Evolutionary conservation across 2,888 invertebrate species (phyloP).

Genomic region (Nycteola revayana): DNA sequence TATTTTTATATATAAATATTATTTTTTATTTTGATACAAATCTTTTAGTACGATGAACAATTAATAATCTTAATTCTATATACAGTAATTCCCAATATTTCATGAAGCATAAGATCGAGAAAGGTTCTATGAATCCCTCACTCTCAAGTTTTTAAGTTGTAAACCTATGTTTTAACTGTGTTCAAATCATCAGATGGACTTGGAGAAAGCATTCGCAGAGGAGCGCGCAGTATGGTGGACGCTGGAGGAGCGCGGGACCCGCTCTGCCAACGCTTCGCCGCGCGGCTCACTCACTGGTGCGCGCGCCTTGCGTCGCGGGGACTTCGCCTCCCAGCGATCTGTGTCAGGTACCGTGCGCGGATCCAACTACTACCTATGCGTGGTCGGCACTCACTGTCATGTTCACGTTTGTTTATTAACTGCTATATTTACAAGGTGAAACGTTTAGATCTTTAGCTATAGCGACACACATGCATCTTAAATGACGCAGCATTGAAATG

Average conservation of each 20-base stretch:
- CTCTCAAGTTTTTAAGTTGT: no score
- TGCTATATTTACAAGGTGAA: no score
- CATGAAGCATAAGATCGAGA: no score
- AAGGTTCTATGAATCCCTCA: no score
- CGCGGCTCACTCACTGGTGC: slow-evolving; percentile 89
- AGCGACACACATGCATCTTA: no score
- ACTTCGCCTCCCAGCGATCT: slow-evolving; percentile 89
- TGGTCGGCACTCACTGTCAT: slow-evolving; percentile 35
- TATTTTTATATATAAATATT: no score
- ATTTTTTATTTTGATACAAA: no score
- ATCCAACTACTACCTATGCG: slow-evolving; percentile 24
- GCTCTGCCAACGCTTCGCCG: slow-evolving; percentile 90
- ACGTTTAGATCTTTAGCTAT: no score
- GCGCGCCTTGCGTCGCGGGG: slow-evolving; percentile 85
- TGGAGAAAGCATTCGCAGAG: slow-evolving; percentile 92
- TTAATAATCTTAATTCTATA: no score
- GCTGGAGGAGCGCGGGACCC: slow-evolving; percentile 90
- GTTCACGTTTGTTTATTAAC: slow-evolving; percentile 1
- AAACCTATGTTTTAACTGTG: neutral
- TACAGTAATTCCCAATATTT: no score
- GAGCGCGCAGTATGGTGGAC: slow-evolving; percentile 96
- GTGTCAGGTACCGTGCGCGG: slow-evolving; percentile 80
- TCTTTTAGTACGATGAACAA: no score
- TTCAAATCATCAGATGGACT: slow-evolving; percentile 79
- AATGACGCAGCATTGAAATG: no score